Evolutionary conservation across 2,113 vertebrate genomes (phyloP).

Genomic region (Cathartes aura): DNA sequence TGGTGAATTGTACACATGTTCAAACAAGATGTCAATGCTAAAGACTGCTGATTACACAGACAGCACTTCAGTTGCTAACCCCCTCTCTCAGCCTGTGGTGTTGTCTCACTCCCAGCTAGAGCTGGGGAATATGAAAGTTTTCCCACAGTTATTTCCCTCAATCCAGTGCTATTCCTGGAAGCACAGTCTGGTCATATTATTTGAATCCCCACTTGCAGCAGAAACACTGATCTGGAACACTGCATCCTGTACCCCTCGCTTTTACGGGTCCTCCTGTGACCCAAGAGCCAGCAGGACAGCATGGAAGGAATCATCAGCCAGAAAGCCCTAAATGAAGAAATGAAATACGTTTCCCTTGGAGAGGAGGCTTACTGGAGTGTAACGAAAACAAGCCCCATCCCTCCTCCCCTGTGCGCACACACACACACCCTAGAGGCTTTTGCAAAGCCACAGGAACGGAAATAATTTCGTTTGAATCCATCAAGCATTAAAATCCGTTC

Average conservation of each 20-base stretch:
- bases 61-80: neutral
- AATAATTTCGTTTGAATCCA: conserved; percentile 77
- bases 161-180: neutral
- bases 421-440: conserved; percentile 54
- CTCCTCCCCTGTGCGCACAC: conserved; percentile 1
- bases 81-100: neutral
- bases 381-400: conserved; percentile 39
- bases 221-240: neutral
- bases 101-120: neutral
- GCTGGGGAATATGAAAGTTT: neutral
- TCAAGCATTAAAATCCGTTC: conserved; percentile 76
- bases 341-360: conserved; percentile 35
- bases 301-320: neutral
- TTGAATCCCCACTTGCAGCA: neutral
- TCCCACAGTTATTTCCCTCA: neutral
- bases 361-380: conserved; percentile 42
- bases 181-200: neutral
- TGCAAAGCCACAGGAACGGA: conserved; percentile 68
- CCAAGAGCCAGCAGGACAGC: neutral
- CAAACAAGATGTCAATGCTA: neutral
- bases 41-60: neutral
- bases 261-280: neutral
- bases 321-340: conserved; percentile 36
- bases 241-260: neutral
- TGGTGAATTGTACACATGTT: neutral